These are phyloP conservation scores for Micronycteris hirsuta DNA, from an alignment of 2,113 vertebrate species.

Conservation along the genomic window DNA sequence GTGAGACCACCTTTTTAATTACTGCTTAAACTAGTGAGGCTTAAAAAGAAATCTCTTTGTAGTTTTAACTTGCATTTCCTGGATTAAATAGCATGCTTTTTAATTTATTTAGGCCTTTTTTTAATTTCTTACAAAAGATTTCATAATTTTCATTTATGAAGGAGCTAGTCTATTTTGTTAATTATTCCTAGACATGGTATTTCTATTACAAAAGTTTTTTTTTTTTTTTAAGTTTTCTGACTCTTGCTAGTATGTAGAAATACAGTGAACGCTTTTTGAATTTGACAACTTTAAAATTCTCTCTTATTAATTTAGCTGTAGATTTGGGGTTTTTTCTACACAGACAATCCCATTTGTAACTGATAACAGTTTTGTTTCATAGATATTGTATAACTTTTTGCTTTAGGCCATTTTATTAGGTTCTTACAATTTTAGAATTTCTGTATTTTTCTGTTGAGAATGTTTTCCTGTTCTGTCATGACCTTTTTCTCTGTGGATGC, in stretches of 20 bases:
- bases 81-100: not conserved
- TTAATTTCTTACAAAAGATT: not conserved
- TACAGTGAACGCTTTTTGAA: not conserved
- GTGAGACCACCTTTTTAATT: not conserved
- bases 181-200: not conserved
- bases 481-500: not conserved
- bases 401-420: not conserved
- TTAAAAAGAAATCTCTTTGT: not conserved
- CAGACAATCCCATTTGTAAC: not conserved
- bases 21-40: not conserved
- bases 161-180: not conserved
- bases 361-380: not conserved
- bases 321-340: not conserved
- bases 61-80: slow-evolving; percentile 3
- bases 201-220: not conserved
- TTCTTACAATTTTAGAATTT: not conserved
- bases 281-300: not conserved
- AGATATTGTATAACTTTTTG: not conserved
- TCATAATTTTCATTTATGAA: not conserved
- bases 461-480: not conserved
- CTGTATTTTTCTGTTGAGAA: not conserved
- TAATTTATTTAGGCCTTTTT: not conserved
- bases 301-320: not conserved
- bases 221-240: not conserved
- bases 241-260: not conserved